These are phyloP conservation scores for Aphaenogaster ashmeadi DNA, from an alignment of 1,140 invertebrate genomes.

Conservation along the genomic window DNA sequence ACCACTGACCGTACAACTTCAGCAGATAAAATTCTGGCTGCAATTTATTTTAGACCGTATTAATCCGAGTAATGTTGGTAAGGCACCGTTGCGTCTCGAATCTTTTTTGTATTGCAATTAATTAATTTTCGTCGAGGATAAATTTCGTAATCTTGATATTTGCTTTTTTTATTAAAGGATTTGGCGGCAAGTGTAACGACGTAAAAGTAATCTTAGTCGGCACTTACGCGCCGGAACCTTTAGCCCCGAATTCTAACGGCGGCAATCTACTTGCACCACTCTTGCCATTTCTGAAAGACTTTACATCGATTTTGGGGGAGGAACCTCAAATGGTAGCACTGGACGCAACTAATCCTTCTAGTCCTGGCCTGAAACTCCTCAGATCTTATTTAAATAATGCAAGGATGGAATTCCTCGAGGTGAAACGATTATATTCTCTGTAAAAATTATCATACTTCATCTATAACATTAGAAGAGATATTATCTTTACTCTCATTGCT, in stretches of 20 bases:
- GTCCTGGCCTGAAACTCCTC: constrained; percentile 85
- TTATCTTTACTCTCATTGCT: constrained; percentile 27
- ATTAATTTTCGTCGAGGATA: constrained; percentile 2
- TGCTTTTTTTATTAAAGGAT: constrained; percentile 78
- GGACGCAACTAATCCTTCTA: constrained; percentile 86
- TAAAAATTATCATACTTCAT: constrained; percentile 40
- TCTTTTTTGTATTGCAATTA: constrained; percentile 24
- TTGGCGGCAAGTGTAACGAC: constrained; percentile 84
- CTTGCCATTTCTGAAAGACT: constrained; percentile 84
- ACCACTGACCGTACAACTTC: constrained; percentile 91
- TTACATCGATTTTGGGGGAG: constrained; percentile 83
- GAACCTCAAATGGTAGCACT: constrained; percentile 84
- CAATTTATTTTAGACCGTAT: constrained; percentile 93
- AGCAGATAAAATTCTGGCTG: constrained; percentile 94
- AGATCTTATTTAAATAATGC: constrained; percentile 84
- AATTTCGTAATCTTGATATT: neutral
- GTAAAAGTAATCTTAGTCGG: constrained; percentile 85
- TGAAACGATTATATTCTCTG: constrained; percentile 76
- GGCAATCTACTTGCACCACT: constrained; percentile 82
- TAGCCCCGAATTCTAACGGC: constrained; percentile 81
- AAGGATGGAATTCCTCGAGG: constrained; percentile 85
- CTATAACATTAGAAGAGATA: constrained; percentile 56
- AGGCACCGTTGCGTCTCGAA: neutral
- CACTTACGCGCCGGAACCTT: constrained; percentile 85
- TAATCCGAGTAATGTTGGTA: constrained; percentile 91